phyloP scores from a whole-genome alignment of 1,140 invertebrate genomes.

The Drosophila dunni region DNA sequence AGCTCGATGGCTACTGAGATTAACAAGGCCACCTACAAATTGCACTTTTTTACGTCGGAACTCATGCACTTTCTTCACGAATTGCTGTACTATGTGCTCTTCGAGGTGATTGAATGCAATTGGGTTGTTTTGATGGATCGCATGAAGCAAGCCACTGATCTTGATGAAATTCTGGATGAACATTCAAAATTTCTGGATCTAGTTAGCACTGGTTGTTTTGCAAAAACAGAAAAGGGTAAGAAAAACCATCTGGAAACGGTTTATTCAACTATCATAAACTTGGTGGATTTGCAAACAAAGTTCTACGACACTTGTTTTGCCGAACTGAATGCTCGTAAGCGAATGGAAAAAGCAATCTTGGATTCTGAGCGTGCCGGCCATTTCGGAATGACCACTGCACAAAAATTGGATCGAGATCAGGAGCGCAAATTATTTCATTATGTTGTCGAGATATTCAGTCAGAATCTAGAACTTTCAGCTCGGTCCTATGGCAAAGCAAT shows the following conservation, averaged over 20 bases:
- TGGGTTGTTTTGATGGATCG: conserved; percentile 93
- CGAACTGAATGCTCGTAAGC: conserved; percentile 85
- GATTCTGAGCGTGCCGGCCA: conserved; percentile 85
- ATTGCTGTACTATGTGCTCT: conserved; percentile 97
- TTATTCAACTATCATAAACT: conserved; percentile 85
- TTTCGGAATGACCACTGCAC: conserved; percentile 86
- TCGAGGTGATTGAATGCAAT: conserved; percentile 97
- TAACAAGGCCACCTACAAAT: conserved; percentile 58
- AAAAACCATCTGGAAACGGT: conserved; percentile 86
- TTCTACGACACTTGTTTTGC: conserved; percentile 85
- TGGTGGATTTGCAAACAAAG: conserved; percentile 85
- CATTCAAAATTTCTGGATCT: conserved; percentile 94
- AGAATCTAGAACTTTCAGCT: conserved; percentile 88
- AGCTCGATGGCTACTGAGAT: conserved; percentile 86
- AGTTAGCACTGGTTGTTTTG: conserved; percentile 92
- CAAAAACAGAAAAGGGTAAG: conserved; percentile 88
- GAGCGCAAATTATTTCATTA: conserved; percentile 87
- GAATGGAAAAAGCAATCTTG: conserved; percentile 65
- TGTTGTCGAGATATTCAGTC: conserved; percentile 87
- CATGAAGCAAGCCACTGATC: conserved; percentile 89
- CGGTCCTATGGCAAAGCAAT: conserved; percentile 87
- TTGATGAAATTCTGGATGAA: conserved; percentile 95
- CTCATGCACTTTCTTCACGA: conserved; percentile 98
- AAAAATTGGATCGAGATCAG: conserved; percentile 86
- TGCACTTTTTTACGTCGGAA: conserved; percentile 87